These are phyloP conservation scores for Folsomia candida DNA, from an alignment of 2,888 invertebrate genomes.

Conservation along the genomic window DNA sequence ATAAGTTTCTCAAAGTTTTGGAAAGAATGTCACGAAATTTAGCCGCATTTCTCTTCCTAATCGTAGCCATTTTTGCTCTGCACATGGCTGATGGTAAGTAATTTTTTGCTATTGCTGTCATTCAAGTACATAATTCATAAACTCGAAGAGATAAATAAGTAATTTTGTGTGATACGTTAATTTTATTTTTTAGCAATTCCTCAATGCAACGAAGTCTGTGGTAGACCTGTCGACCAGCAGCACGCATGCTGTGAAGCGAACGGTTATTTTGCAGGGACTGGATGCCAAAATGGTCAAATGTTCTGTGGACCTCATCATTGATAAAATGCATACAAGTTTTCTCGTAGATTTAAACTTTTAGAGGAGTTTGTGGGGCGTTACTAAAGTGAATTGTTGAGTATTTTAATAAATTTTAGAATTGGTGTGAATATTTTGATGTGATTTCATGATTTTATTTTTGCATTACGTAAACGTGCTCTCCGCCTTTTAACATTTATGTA, in stretches of 20 bases:
- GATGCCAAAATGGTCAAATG: not conserved
- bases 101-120: not conserved
- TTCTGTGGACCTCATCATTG: not conserved
- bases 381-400: no score
- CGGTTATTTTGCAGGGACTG: not conserved
- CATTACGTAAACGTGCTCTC: no score
- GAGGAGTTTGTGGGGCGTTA: no score
- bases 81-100: not conserved
- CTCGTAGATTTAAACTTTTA: no score
- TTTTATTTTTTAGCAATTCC: not conserved
- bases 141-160: not conserved
- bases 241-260: not conserved
- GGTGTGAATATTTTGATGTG: no score
- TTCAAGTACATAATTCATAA: not conserved
- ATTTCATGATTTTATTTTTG: no score
- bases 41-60: not conserved
- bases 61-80: not conserved
- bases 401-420: no score
- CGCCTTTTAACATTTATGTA: no score
- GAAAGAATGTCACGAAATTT: no score
- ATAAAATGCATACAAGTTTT: not conserved
- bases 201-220: slow-evolving; percentile 1
- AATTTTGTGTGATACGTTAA: not conserved
- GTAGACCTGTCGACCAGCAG: not conserved
- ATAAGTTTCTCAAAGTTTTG: no score